phyloP scores from a whole-genome alignment of 2,797 vertebrate genomes.

The Rhinichthys osculus region DNA sequence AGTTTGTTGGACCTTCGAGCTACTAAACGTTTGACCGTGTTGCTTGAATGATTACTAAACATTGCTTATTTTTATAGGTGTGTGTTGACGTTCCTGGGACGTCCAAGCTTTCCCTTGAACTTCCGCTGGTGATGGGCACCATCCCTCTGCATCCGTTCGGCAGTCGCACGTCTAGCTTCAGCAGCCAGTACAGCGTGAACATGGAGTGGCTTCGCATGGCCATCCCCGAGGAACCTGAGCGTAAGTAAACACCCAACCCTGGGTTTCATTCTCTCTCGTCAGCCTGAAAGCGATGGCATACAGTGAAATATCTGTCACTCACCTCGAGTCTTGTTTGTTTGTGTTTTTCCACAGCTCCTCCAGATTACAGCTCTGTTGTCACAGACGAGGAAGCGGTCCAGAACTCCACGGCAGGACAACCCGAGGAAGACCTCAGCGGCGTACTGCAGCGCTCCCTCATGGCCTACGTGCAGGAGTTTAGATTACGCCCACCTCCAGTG shows the following conservation, averaged over 20 bases:
- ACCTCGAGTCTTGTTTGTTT: neutral
- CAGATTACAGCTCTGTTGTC: slow-evolving; percentile 89
- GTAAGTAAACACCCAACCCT: slow-evolving; percentile 74
- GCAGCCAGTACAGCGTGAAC: slow-evolving; percentile 90
- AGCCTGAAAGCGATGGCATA: neutral
- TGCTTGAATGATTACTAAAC: neutral
- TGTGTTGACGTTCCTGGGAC: slow-evolving; percentile 93
- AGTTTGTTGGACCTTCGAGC: slow-evolving; percentile 46
- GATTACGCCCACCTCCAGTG: slow-evolving; percentile 90
- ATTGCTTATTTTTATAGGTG: slow-evolving; percentile 75
- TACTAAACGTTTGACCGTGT: too few relatives aligned
- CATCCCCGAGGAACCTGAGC: slow-evolving; percentile 87
- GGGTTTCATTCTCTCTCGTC: neutral
- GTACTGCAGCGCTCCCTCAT: slow-evolving; percentile 85
- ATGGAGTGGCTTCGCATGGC: slow-evolving; percentile 88
- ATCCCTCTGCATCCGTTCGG: slow-evolving; percentile 92
- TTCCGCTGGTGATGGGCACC: slow-evolving; percentile 95
- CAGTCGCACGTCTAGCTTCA: slow-evolving; percentile 90
- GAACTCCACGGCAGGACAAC: slow-evolving; percentile 61
- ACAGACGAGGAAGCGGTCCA: slow-evolving; percentile 78
- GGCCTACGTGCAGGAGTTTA: slow-evolving; percentile 93
- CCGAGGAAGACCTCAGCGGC: slow-evolving; percentile 75
- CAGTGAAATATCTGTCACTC: neutral
- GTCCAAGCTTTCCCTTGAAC: slow-evolving; percentile 90
- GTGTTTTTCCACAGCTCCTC: slow-evolving; percentile 82